Percentiles rank a stretch among this genome's conserved stretches.
Evolutionary conservation across 1,140 invertebrate genomes (phyloP).

Genomic region (Cephus cinctus): DNA sequence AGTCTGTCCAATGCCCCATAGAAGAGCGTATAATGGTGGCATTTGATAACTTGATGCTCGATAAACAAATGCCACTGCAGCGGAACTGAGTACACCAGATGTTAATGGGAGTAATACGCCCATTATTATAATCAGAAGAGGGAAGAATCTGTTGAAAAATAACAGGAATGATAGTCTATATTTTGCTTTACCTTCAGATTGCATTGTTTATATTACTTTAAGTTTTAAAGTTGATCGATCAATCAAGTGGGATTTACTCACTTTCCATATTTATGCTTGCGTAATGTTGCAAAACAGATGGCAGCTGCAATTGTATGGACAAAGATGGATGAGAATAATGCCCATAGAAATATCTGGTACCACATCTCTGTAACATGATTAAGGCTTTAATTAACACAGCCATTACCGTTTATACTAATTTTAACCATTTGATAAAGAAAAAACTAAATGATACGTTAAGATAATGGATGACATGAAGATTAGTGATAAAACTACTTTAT

Average conservation of each 20-base stretch:
- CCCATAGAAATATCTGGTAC: conserved; percentile 94
- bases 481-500: no score
- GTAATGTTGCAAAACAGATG: conserved; percentile 84
- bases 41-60: conserved; percentile 83
- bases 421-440: no score
- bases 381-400: no score
- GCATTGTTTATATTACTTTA: conserved; percentile 8
- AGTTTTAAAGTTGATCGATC: not conserved
- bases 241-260: conserved; percentile 37
- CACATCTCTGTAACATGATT: conserved; percentile 93
- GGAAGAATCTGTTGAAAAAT: conserved; percentile 69
- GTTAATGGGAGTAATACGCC: conserved; percentile 82
- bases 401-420: no score
- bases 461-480: no score
- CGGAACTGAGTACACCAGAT: conserved; percentile 86
- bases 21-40: conserved; percentile 84
- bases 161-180: not conserved
- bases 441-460: no score
- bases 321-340: conserved; percentile 88
- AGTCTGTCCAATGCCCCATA: conserved; percentile 95
- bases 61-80: conserved; percentile 92
- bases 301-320: conserved; percentile 88
- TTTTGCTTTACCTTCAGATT: not conserved
- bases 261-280: conserved; percentile 92
- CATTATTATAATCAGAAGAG: conserved; percentile 83